Base-by-base conservation (phyloP, 2,888 invertebrate species). In the Balanococcus diminutus region DNA sequence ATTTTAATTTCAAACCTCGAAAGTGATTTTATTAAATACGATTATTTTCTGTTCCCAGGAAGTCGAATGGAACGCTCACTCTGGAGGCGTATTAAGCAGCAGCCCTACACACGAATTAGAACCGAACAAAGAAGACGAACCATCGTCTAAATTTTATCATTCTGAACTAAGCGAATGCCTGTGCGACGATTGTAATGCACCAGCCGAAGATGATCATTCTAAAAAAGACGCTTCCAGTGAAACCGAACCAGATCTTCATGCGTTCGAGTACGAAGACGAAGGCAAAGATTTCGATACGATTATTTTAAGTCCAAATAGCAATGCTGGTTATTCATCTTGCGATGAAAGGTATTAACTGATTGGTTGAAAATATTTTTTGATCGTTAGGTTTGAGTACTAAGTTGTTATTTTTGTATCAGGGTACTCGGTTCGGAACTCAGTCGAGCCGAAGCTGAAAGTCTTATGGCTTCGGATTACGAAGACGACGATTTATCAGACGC, bases 271-370 rank as follows among this genome's bases (percentile, higher is more conserved):
- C n/a, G 85, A 85, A 42, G 46, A 84, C 36, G 84, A 84, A 32
- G 25, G 28, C 19, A 84, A 67, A 67, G 84, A 67, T 19, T 36
- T 36, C 84, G 32, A 36, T 39, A 61, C 61, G 22, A 25, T 61
- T 22, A 61, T 67, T 32, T n/a, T 67, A 61, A 85, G 85, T 51
- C 85, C 85, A 0, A 25, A 28, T 25, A 85, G 85, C 22, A 36
- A 79, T 79, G n/a, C 28, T 39, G 85, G 79, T 79, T 75, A 75
- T 75, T 85, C 85, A n/a, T 85, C 85, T 0, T 85, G 85, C 79
- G 85, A 85, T 85, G 85, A 85, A 75, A 85, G 85, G 85, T 85
- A 42, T 14, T 22, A 83, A 5, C 25, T 42, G 16, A 36, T 11
- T 11, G 22, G 39, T 39, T 81, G 6, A 1, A n/a, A 25, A 46